Evolutionary conservation across 2,113 vertebrate genomes (phyloP).

Genomic region (Anolis sagrei): DNA sequence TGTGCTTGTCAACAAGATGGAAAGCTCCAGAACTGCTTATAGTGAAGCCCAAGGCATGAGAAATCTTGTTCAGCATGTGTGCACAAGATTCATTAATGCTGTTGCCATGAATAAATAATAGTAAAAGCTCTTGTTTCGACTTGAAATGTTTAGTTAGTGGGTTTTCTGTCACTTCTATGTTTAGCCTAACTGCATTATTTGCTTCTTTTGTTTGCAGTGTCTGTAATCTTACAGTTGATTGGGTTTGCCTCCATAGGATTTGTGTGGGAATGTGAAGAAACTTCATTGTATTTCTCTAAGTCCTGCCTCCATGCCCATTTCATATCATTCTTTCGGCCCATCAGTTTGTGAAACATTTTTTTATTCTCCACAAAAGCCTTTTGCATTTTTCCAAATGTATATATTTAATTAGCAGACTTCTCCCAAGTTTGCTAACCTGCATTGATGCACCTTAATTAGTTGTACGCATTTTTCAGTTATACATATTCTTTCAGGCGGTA

Average conservation of each 20-base stretch:
- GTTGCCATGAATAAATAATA: slow-evolving; percentile 31
- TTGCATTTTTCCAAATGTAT: not conserved
- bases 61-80: slow-evolving; percentile 22
- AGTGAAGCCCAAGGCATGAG: slow-evolving; percentile 5
- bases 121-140: slow-evolving; percentile 21
- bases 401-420: no score
- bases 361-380: not conserved
- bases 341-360: not conserved
- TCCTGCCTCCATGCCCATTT: not conserved
- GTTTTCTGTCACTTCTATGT: slow-evolving; percentile 1
- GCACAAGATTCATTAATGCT: slow-evolving; percentile 38
- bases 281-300: not conserved
- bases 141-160: slow-evolving; percentile 27
- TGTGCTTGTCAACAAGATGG: slow-evolving; percentile 16
- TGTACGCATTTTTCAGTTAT: no score
- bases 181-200: not conserved
- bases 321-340: not conserved
- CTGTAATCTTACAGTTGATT: not conserved
- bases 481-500: no score
- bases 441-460: no score
- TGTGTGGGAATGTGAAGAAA: not conserved
- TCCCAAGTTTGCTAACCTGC: no score
- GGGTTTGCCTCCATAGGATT: not conserved
- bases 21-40: not conserved
- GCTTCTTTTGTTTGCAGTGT: slow-evolving; percentile 16